phyloP scores from a whole-genome alignment of 2,888 invertebrate species.

The Morpho achilles region DNA sequence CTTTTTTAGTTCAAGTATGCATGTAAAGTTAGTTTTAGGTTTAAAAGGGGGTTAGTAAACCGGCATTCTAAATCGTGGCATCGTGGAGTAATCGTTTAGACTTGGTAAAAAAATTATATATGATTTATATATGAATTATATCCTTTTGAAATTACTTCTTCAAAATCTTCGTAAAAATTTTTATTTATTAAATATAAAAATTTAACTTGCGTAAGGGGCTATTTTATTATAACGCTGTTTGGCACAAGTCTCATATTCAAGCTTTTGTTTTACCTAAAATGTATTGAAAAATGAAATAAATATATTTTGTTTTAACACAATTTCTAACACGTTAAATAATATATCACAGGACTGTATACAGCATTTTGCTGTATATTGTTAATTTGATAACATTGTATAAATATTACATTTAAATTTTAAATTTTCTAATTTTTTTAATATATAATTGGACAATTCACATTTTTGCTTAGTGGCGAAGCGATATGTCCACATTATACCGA shows the following conservation, averaged over 20 bases:
- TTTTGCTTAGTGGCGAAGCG: conserved; percentile 42
- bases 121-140: too few species aligned
- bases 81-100: too few species aligned
- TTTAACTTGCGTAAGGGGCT: too few species aligned
- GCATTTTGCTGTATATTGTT: conserved; percentile 48
- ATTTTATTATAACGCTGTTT: conserved; percentile 10
- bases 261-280: neutral
- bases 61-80: too few species aligned
- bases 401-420: conserved; percentile 34
- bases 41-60: too few species aligned
- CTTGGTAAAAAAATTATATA: too few species aligned
- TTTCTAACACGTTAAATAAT: conserved; percentile 51
- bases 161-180: too few species aligned
- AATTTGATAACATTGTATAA: conserved; percentile 44
- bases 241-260: conserved; percentile 21
- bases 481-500: conserved; percentile 58
- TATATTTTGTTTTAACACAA: conserved; percentile 36
- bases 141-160: too few species aligned
- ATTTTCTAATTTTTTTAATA: conserved; percentile 37
- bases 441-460: conserved; percentile 45
- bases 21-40: too few species aligned
- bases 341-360: conserved; percentile 64
- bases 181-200: too few species aligned
- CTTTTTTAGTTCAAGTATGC: too few species aligned
- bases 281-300: conserved; percentile 29